Evolutionary conservation across 2,797 vertebrate species (phyloP), one percentile per base, ranked within the genome.

Genomic region (Xerus rutilus): DNA sequence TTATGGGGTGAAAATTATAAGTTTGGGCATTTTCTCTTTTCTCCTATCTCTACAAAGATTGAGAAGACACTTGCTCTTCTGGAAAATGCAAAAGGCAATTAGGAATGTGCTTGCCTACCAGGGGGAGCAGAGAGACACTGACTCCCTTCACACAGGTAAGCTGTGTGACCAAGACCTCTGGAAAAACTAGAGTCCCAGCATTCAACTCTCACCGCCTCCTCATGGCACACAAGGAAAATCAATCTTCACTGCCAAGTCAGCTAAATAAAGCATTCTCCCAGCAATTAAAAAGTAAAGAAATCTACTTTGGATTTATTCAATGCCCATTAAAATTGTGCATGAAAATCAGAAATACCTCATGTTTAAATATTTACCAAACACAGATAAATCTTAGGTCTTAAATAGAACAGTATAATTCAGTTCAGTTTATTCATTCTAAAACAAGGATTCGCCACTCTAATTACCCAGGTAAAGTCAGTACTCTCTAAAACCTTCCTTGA

Each of bases 341-440:
- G 39, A 93, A 86, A 86, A 74, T 47, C 35, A 30, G 47, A n/a
- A 70, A 57, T 28, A 32, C 32, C 30, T 81, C 54, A 35, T 74
- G 39, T 49, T 89, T 95, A 95, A 97, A 86, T 96, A 86, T 92
- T 97, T 95, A 95, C 95, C 86, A 86, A 91, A 95, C 79, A 72
- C 32, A 65, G 70, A 72, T 88, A 95, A 78, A 83, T 54, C 52
- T 73, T 87, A 76, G 28, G 59, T 83, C 85, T 95, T 83, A 96
- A 92, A 76, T 47, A 89, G 92, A 90, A 52, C 32, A 72, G 54
- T 32, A 83, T 45, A 94, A 91, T 96, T 96, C 86, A 86, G 73
- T 84, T 89, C 59, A 32, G 32, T 93, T 67, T 95, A 85, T 91
- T 97, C 89, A 86, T 96, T 96, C 70, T 84, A 79, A 93, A 97